These are phyloP conservation scores for Acanthococcus lagerstroemiae DNA, from an alignment of 2,888 invertebrate species.

Conservation along the genomic window DNA sequence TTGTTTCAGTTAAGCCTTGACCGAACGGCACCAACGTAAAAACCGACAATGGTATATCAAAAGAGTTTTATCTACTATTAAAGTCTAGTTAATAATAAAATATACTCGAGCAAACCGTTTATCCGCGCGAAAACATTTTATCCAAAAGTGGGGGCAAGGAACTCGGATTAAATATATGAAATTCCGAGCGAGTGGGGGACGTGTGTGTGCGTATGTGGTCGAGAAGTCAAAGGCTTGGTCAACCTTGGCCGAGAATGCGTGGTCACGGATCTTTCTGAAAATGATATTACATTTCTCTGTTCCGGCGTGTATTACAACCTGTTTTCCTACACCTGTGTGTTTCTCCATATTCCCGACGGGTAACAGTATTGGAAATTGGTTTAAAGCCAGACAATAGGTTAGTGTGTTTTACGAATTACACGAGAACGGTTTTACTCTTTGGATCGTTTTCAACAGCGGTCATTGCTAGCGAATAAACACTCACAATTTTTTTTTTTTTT, in stretches of 20 bases:
- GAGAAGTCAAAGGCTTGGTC: conserved; percentile 30
- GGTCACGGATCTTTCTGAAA: conserved; percentile 27
- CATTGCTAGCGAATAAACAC: too few relatives aligned
- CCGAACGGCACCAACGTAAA: conserved; percentile 28
- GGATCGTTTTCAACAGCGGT: too few relatives aligned
- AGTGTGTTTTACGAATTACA: not conserved
- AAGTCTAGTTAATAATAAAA: conserved; percentile 25
- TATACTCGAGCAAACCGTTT: conserved; percentile 22
- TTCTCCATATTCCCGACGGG: not conserved
- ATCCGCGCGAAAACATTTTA: conserved; percentile 26
- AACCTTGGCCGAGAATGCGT: conserved; percentile 30
- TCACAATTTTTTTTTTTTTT: too few relatives aligned
- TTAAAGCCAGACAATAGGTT: conserved; percentile 12
- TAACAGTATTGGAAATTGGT: conserved; percentile 22
- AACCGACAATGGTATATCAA: conserved; percentile 21
- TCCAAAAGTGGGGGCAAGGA: conserved; percentile 18
- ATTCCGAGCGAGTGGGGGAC: not conserved
- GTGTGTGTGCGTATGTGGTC: conserved; percentile 4
- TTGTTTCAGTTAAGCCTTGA: conserved; percentile 9
- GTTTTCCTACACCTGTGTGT: conserved; percentile 23
- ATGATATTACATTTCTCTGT: conserved; percentile 28
- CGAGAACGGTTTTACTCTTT: not conserved
- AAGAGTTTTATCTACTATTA: conserved; percentile 27
- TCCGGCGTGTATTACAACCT: conserved; percentile 22
- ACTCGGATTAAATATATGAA: conserved; percentile 15